Evolutionary conservation across 2,113 vertebrate genomes (phyloP), one percentile per base, ranked within the genome.

Genomic region (Strix uralensis): DNA sequence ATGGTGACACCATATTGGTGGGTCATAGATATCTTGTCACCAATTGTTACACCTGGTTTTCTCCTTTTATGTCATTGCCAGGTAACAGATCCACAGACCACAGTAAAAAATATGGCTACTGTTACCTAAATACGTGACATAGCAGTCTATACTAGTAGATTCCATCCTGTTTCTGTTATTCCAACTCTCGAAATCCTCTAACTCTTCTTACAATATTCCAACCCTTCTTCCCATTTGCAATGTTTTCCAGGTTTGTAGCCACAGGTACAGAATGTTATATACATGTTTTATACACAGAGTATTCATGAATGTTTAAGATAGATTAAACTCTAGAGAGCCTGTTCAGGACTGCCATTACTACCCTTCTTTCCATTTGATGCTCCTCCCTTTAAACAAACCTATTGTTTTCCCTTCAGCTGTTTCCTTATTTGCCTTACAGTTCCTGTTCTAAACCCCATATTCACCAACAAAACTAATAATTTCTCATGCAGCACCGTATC

Each of bases 381-480:
- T 77, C 90, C 32, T 70, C 14, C 21, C 32, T 88, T 82, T 66
- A 77, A 85, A 72, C 30, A 75, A 91, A 77, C 34, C 40, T 82
- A 23, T 51, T 82, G 30, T 77, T 88, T 95, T 42, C 38, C 54
- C 42, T 81, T 92, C 82, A 86, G 25, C 42, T 86, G 54, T 82
- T 96, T 80, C 78, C 47, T 94, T 88, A 58, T 58, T 91, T 73
- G 74, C 81, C 34, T 93, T 54, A 65, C 49, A 72, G 49, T 80
- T 82, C 62, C 79, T 86, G 34, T 74, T 59, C 79, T 90, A 82
- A 93, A 57, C 20, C 20, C 63, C 72, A 46, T 66, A 62, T 79
- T 84, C 20, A 8, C 71, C 85, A 82, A 78, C 40, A 77, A 83
- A 96, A 81, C 71, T 10, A 92, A 94, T 94, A 47, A 86, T 93